Evolutionary conservation across 2,888 invertebrate genomes (phyloP), one percentile per base, ranked within the genome.

Genomic region (Cerastoderma edule): DNA sequence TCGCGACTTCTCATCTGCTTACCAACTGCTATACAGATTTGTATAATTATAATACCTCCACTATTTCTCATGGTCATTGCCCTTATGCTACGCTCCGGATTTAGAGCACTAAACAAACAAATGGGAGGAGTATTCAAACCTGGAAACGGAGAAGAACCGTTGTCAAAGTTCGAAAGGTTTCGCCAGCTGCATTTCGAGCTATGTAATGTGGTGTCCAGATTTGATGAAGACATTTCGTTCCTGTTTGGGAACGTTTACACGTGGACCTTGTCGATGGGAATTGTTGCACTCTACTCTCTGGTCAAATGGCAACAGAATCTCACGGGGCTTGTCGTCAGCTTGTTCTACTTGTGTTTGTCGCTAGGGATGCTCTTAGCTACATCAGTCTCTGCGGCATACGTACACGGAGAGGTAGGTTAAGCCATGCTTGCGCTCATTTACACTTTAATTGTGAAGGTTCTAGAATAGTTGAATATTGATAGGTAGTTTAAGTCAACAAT

Each of bases 381-480:
- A 24, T 53, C 53, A 27, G 53, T 53, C 27, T 53, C 53, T 10
- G 53, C 53, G 27, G 53, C 53, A 22, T 8, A 53, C n/a, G 48
- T 48, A 10, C 48, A 48, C 22, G n/a, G 22, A 6, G 22, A 10
- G 48, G 48, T 48, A 48, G 5, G 48, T 48, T n/a, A n/a, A n/a
- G n/a, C n/a, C n/a, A n/a, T n/a, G n/a, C n/a, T n/a, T n/a, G n/a
- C n/a, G n/a, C n/a, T n/a, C n/a, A n/a, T n/a, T n/a, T n/a, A n/a
- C n/a, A n/a, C n/a, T n/a, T n/a, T n/a, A n/a, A n/a, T n/a, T n/a
- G n/a, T n/a, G n/a, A n/a, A n/a, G n/a, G n/a, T n/a, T 53, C 53
- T 10, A 27, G 27, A 24, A 27, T 27, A 22, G 10, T 27, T 19
- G 48, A n/a, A 10, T 22, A 48, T 48, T 5, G 22, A 6, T n/a